These are phyloP conservation scores for Streptopelia turtur DNA, from an alignment of 2,797 vertebrate species.

Conservation along the genomic window DNA sequence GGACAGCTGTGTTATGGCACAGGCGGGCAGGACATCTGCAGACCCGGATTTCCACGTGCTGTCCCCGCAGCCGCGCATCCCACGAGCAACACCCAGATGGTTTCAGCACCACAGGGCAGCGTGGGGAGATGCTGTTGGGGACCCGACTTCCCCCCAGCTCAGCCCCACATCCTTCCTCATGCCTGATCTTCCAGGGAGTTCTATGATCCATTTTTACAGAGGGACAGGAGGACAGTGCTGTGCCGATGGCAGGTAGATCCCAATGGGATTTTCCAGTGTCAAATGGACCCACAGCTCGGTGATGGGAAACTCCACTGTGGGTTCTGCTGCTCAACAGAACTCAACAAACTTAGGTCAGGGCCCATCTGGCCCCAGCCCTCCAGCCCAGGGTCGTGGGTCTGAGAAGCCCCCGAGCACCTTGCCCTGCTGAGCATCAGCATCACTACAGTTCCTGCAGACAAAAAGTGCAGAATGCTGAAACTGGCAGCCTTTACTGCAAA, in stretches of 20 bases:
- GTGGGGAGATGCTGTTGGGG: accelerated
- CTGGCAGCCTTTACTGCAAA: accelerated
- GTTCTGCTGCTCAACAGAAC: too few species aligned
- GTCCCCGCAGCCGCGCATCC: accelerated
- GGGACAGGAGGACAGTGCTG: not conserved
- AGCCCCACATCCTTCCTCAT: not conserved
- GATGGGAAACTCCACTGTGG: too few species aligned
- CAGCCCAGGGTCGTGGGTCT: too few species aligned
- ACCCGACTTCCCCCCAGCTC: not conserved
- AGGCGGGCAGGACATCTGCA: not conserved
- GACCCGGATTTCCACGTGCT: too few species aligned
- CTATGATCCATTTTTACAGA: not conserved
- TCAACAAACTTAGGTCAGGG: too few species aligned
- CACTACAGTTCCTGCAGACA: accelerated
- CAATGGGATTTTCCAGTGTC: too few species aligned
- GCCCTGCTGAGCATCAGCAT: accelerated
- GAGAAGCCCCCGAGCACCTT: accelerated
- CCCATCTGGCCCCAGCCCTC: too few species aligned
- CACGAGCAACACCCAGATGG: accelerated
- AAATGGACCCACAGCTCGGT: too few species aligned
- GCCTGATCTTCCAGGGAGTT: not conserved
- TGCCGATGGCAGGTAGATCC: not conserved
- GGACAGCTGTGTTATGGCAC: not conserved
- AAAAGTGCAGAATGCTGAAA: not conserved
- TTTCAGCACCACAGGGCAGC: not conserved